Evolutionary conservation across 1,140 invertebrate species (phyloP).

Genomic region (Drosophila yakuba): DNA sequence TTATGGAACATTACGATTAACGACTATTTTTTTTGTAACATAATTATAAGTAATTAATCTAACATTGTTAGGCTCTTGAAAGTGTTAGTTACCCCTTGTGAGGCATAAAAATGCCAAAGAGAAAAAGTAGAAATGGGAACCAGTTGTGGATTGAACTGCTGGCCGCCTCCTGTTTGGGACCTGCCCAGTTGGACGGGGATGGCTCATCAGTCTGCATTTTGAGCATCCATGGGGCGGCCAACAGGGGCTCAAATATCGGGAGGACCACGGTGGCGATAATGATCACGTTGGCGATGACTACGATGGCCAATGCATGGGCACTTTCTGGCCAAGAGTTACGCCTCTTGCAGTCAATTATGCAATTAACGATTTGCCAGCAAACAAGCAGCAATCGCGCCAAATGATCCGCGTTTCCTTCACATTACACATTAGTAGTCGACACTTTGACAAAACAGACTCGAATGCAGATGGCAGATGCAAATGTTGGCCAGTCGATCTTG

Average conservation of each 20-base stretch:
- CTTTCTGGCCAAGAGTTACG: conserved; percentile 45
- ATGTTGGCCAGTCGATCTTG: conserved; percentile 26
- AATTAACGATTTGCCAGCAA: conserved; percentile 70
- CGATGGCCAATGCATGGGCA: conserved; percentile 43
- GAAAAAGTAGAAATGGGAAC: conserved; percentile 47
- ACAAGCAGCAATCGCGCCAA: conserved; percentile 72
- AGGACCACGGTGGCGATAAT: conserved; percentile 12
- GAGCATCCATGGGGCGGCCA: conserved; percentile 47
- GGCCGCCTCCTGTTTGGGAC: conserved; percentile 28
- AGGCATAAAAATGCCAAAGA: conserved; percentile 24
- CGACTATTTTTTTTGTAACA: neutral
- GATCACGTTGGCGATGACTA: neutral
- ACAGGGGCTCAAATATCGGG: conserved; percentile 26
- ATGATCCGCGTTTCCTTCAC: conserved; percentile 72
- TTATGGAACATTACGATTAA: neutral
- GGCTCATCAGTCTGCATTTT: conserved; percentile 61
- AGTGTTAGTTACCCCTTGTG: neutral
- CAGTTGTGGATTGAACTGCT: conserved; percentile 42
- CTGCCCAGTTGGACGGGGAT: conserved; percentile 39
- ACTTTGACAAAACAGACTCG: conserved; percentile 62
- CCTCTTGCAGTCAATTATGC: conserved; percentile 79
- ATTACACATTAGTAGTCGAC: conserved; percentile 43
- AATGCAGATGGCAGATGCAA: conserved; percentile 24
- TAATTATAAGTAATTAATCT: too few species aligned
- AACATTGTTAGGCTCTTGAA: too few species aligned